phyloP scores from a whole-genome alignment of 1,140 invertebrate species.

The Caenorhabditis remanei region DNA sequence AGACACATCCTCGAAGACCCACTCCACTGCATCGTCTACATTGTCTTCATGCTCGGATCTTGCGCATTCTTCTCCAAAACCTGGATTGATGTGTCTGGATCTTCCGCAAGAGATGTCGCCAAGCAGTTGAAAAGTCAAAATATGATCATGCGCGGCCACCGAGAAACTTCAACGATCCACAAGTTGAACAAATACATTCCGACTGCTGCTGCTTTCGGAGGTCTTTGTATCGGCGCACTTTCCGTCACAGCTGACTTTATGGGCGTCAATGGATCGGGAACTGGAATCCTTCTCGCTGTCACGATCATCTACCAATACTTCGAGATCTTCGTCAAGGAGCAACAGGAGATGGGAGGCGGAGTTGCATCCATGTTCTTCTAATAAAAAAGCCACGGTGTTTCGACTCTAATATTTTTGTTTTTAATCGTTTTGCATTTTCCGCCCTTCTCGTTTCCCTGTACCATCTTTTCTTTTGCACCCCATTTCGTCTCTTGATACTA shows the following conservation, averaged over 20 bases:
- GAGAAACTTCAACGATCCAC: conserved; percentile 99
- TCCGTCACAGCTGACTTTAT: conserved; percentile 97
- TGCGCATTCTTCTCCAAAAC: conserved; percentile 99
- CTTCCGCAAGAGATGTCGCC: conserved; percentile 98
- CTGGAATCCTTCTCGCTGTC: conserved; percentile 97
- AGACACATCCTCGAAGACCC: conserved; percentile 95
- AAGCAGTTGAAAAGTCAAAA: conserved; percentile 99
- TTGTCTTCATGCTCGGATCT: conserved; percentile 98
- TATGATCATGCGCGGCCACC: conserved; percentile 99
- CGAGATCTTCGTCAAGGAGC: conserved; percentile 99
- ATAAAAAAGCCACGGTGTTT: neutral
- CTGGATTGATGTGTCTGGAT: conserved; percentile 99
- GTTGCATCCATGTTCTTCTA: conserved; percentile 79
- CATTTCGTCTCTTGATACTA: neutral
- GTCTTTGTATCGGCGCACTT: conserved; percentile 94
- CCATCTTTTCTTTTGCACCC: neutral
- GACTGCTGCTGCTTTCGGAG: conserved; percentile 97
- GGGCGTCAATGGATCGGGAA: conserved; percentile 78
- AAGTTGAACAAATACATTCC: conserved; percentile 89
- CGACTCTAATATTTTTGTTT: no score
- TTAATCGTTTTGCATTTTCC: no score
- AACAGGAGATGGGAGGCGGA: conserved; percentile 99
- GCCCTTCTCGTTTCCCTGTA: neutral
- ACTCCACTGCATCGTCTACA: conserved; percentile 95
- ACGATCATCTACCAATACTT: conserved; percentile 99